phyloP scores from a whole-genome alignment of 2,797 vertebrate genomes.

The Leptatherina wallacei region DNA sequence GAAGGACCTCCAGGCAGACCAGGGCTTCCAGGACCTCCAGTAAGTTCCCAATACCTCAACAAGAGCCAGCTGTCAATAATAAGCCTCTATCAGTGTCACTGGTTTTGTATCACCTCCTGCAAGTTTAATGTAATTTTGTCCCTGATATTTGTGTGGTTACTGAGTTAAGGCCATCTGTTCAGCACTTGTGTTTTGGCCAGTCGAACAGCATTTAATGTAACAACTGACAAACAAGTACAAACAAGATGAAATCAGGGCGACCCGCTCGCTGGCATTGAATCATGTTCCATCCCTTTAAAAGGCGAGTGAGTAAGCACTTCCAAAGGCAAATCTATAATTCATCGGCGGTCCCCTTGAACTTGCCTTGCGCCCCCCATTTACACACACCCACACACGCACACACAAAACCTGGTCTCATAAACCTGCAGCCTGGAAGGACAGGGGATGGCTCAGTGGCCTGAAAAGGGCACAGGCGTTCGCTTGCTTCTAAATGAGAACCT shows the following conservation, averaged over 20 bases:
- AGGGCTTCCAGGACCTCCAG: slow-evolving; percentile 93
- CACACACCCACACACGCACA: slow-evolving; percentile 6
- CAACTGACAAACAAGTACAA: slow-evolving; percentile 64
- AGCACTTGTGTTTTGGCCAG: slow-evolving; percentile 19
- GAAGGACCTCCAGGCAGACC: slow-evolving; percentile 90
- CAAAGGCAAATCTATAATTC: slow-evolving; percentile 84
- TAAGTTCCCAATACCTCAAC: slow-evolving; percentile 81
- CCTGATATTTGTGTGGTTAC: neutral
- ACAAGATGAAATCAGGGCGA: slow-evolving; percentile 66
- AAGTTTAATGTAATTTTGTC: neutral
- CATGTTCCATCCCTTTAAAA: slow-evolving; percentile 68
- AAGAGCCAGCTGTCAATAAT: slow-evolving; percentile 28
- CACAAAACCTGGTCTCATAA: slow-evolving; percentile 71
- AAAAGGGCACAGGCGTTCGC: slow-evolving; percentile 74
- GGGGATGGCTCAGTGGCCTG: slow-evolving; percentile 75
- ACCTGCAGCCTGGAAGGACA: slow-evolving; percentile 72
- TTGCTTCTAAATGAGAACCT: slow-evolving; percentile 80
- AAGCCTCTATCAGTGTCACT: neutral
- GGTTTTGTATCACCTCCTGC: neutral
- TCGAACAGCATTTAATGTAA: slow-evolving; percentile 44
- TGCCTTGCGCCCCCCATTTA: slow-evolving; percentile 35
- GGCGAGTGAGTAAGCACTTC: slow-evolving; percentile 80
- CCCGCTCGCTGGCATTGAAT: slow-evolving; percentile 64
- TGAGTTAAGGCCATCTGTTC: slow-evolving; percentile 14
- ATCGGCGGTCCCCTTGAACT: slow-evolving; percentile 80